Base-by-base conservation (phyloP, 2,888 invertebrate species). In the Oscheius sp. region DNA sequence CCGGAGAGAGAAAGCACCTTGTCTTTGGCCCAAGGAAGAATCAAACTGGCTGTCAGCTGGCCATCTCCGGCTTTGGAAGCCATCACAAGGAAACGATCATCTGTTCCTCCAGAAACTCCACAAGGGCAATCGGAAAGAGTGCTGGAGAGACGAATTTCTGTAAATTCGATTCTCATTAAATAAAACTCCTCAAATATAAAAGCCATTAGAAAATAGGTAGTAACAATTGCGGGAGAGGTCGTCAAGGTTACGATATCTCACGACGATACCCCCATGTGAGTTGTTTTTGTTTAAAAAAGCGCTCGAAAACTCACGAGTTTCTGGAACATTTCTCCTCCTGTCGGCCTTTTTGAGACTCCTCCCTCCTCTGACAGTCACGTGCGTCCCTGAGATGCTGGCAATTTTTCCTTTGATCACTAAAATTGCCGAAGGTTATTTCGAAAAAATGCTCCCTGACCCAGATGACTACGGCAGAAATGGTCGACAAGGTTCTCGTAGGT, bases 401-500 rank as follows among this genome's bases (percentile, higher is more conserved):
- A 84, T 64, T 64, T 81, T 76, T 29, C 75, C 84, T 72, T 83
- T 82, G 6, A 83, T 53, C 37, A 84, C 84, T 84, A 73, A 57
- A 83, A 48, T 20, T 46, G 27, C n/a, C n/a, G n/a, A n/a, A n/a
- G n/a, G n/a, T 34, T 33, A 5, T 33, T 55, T 42, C 2, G 23
- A 55, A 45, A 12, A 29, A 55, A 57, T n/a, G 8, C 39, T 6
- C 15, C 75, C 89, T 86, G 86, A 90, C 90, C 90, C 75, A 89
- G 88, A 65, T 89, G 88, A 17, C 90, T 88, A 67, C 89, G 84
- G 79, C 90, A 90, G 81, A 88, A 90, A 81, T 90, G 89, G 84
- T 91, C 90, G 72, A 91, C 87, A 70, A 91, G 89, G 77, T 90
- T 90, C 85, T 91, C 91, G 80, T 89, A 90, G 3, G 91, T 91